Base-by-base conservation (phyloP, 2,113 vertebrate species). In the Oncorhynchus keta region DNA sequence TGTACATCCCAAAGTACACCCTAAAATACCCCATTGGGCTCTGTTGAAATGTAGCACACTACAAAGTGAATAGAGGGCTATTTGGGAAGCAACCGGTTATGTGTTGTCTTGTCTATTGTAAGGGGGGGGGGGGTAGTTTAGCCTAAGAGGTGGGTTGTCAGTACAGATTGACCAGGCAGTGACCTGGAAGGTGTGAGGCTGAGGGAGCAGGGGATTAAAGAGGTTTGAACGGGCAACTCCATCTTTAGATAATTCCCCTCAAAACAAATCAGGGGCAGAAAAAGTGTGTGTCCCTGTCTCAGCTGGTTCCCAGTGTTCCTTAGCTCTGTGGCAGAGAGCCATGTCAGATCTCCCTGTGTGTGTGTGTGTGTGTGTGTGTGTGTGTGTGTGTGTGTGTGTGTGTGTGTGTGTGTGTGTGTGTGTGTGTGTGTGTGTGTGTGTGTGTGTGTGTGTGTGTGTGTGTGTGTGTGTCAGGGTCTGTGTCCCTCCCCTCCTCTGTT, bases 181-280 rank as follows among this genome's bases (percentile, higher is more conserved):
- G 77, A 79, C 73, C 75, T 68, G 72, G 70, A 65, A 80, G 75
- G 64, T 66, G 68, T 24, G 64, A 65, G 61, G 68, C 26, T 70
- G 13, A 26, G 62, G 2, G 48, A 70, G 11, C 13, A 12, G 65
- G 57, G 69, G 32, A 67, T 77, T 77, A 77, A 51, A 3, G 12
- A 20, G 45, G 51, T 76, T 69, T n/a, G 73, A 65, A 39, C 14
- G 26, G 24, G 55, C 28, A 62, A 64, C 72, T 22, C 64, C 59
- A 73, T 35, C 72, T 64, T 48, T 51, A 49, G 22, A 74, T 51
- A n/a, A 74, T 48, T 68, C 35, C 61, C 26, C 24, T 22, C 5
- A 26, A 74, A 74, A 66, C 72, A 64, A 35, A 65, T 22, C 8
- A 14, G 14, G 2, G 64, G 1, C 5, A 16, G 12, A 62, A 51